Evolutionary conservation across 2,888 invertebrate species (phyloP).

Genomic region (Pedicia rivosa): DNA sequence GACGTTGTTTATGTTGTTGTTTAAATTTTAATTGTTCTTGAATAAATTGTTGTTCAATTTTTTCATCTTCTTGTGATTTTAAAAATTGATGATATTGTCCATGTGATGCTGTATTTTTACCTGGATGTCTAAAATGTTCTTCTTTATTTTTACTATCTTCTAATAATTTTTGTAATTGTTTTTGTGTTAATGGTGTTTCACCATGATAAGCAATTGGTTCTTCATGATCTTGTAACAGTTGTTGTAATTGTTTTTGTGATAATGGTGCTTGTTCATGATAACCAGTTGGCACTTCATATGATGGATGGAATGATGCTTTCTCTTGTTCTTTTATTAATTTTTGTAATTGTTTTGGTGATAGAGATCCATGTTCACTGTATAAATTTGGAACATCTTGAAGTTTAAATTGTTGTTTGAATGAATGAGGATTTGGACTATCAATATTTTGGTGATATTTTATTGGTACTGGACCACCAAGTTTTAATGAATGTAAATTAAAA

Average conservation of each 20-base stretch:
- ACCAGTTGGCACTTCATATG: too few relatives aligned
- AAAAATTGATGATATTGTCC: constrained; percentile 8
- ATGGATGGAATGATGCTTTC: too few relatives aligned
- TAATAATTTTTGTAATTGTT: too few relatives aligned
- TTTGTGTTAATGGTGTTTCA: too few relatives aligned
- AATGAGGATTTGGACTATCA: not conserved
- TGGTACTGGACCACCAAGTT: too few relatives aligned
- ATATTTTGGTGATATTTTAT: too few relatives aligned
- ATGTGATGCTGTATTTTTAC: not conserved
- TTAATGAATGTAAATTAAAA: too few relatives aligned
- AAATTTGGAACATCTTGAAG: constrained; percentile 5
- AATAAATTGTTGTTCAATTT: constrained; percentile 6
- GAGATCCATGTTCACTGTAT: not conserved
- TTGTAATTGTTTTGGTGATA: not conserved
- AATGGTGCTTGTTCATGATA: too few relatives aligned
- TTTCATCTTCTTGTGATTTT: constrained; percentile 7
- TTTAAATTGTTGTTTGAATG: constrained; percentile 7
- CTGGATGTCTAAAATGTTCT: not conserved
- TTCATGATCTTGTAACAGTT: too few relatives aligned
- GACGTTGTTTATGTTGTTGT: not conserved
- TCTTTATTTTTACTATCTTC: not conserved
- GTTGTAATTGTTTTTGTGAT: too few relatives aligned
- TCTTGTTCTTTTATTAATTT: too few relatives aligned
- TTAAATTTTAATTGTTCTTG: constrained; percentile 8
- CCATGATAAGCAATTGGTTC: too few relatives aligned